Percentiles rank a stretch among this genome's conserved stretches.
These are phyloP conservation scores for Aleiodes sp. DNA, from an alignment of 1,140 invertebrate species.

Conservation along the genomic window DNA sequence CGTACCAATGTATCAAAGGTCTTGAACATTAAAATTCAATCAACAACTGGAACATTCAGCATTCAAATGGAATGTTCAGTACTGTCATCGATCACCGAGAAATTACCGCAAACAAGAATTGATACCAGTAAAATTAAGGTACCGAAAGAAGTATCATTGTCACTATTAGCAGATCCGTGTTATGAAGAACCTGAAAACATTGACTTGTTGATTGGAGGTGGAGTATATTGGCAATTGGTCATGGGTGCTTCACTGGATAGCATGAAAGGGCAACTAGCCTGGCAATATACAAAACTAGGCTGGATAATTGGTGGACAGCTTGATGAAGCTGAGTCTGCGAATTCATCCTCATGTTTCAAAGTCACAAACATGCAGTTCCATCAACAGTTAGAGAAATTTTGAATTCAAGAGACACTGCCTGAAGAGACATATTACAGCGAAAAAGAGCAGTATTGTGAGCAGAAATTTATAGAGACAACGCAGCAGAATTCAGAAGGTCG, in stretches of 20 bases:
- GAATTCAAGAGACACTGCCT: conserved; percentile 20
- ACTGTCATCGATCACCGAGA: conserved; percentile 31
- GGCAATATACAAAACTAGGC: conserved; percentile 28
- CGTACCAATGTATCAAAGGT: conserved; percentile 17
- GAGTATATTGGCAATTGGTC: conserved; percentile 34
- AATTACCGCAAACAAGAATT: conserved; percentile 33
- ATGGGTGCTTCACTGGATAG: background rate
- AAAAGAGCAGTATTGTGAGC: conserved; percentile 43
- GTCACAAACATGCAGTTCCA: conserved; percentile 24
- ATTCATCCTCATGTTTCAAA: background rate
- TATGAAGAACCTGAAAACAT: conserved; percentile 31
- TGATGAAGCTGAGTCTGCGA: background rate
- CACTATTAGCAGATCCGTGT: conserved; percentile 27
- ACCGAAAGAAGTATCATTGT: conserved; percentile 25
- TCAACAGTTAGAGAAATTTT: conserved; percentile 29
- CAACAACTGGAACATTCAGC: conserved; percentile 19
- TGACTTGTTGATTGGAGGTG: conserved; percentile 35
- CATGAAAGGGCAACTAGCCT: conserved; percentile 19
- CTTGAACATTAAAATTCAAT: conserved; percentile 18
- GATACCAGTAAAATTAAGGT: conserved; percentile 21
- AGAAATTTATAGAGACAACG: conserved; percentile 39
- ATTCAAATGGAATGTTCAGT: conserved; percentile 28
- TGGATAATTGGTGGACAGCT: conserved; percentile 32
- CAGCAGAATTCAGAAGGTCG: conserved; percentile 38
- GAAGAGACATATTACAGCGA: conserved; percentile 17